Evolutionary conservation across 2,888 invertebrate genomes (phyloP), one percentile per base, ranked within the genome.

Genomic region (Polyommatus iphigenia): DNA sequence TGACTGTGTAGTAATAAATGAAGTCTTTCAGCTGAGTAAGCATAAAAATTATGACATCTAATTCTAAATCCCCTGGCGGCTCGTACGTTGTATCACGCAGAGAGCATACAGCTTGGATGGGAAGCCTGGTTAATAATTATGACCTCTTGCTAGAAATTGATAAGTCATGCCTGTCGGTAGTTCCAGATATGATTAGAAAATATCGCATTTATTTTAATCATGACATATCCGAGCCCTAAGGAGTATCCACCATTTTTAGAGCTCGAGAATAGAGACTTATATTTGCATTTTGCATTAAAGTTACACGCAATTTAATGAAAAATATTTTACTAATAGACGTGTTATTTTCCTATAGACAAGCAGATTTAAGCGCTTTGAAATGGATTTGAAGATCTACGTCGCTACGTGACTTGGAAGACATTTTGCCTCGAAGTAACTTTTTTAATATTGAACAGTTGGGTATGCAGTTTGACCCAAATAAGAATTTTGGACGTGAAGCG

Each of bases 131-230:
- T 50, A 50, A 54, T 75, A 75, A 75, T 75, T 75, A 54, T 54
- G 54, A 75, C 50, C 50, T 29, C 20, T 72, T 24, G 36, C 46
- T 75, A 75, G 75, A 75, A 75, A 54, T 75, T 54, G 75, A 75
- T 75, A 75, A 75, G 75, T 75, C 75, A 75, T 75, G 73, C 46
- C 75, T 75, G 75, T 75, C 75, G 54, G 50, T 54, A 50, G 29
- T 75, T 75, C 75, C 15, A 15, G 24, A 50, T 75, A 32, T 75
- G 50, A 75, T 29, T 75, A 18, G 50, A 50, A 75, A 54, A 75
- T 75, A 75, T 75, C 20, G 41, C n/a, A 54, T 54, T 75, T 75
- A 73, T 73, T 50, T 46, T 73, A 72, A 46, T 46, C 46, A 18
- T 54, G 24, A 50, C 75, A 29, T 32, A 54, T 50, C 8, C 20